These are phyloP conservation scores for Melipona beecheii DNA, from an alignment of 2,888 invertebrate species.

Conservation along the genomic window DNA sequence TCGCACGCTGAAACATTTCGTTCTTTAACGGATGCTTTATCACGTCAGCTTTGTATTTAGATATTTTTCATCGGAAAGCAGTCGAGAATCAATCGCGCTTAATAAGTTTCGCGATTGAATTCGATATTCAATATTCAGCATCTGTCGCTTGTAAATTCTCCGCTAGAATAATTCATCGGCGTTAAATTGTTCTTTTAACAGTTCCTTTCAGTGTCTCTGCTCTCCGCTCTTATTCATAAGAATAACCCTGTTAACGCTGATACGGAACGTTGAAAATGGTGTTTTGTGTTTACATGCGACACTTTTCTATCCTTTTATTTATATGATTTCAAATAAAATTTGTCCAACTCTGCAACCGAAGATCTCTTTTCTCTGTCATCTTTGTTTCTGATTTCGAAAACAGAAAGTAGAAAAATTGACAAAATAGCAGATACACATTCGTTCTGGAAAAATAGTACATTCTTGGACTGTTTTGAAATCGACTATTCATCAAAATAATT, in stretches of 20 bases:
- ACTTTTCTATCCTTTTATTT: no score
- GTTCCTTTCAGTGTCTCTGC: not conserved
- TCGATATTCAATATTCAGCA: slow-evolving; percentile 27
- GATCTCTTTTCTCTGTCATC: no score
- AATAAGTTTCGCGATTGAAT: slow-evolving; percentile 4
- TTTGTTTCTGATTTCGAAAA: no score
- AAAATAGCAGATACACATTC: no score
- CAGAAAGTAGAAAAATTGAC: no score
- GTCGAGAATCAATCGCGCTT: slow-evolving; percentile 33
- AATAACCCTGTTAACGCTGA: not conserved
- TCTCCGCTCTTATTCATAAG: not conserved
- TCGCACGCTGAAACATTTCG: not conserved
- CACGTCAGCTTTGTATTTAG: slow-evolving; percentile 16
- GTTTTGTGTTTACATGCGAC: not conserved
- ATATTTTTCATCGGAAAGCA: slow-evolving; percentile 18
- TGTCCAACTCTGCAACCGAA: no score
- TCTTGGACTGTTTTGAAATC: no score
- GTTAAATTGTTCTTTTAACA: slow-evolving; percentile 14
- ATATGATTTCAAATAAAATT: no score
- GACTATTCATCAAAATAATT: no score
- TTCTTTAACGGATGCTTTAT: slow-evolving; percentile 1
- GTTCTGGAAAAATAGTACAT: no score
- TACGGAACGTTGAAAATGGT: not conserved
- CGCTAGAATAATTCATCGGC: not conserved
- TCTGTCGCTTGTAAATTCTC: slow-evolving; percentile 20